Conservation (phyloP, 2,797 vertebrate species). For the Sebastiscus albofasciatus region DNA sequence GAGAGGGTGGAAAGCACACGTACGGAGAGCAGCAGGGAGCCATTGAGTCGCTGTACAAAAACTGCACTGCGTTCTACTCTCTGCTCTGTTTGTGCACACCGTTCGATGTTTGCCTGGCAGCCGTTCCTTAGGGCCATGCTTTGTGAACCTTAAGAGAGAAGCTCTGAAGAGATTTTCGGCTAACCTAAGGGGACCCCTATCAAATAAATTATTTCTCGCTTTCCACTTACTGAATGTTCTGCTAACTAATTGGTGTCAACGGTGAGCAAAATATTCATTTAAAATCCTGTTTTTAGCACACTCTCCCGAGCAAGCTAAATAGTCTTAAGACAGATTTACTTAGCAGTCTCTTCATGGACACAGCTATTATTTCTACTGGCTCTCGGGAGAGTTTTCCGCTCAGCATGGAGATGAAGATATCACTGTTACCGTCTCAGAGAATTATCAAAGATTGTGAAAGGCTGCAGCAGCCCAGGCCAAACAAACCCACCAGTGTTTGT, state of each 20-base stretch:
- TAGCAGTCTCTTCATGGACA: conserved; percentile 1
- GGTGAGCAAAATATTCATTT: conserved; percentile 42
- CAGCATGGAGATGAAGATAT: conserved; percentile 28
- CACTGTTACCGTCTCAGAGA: conserved; percentile 1
- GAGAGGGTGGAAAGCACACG: conserved; percentile 16
- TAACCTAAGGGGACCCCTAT: conserved; percentile 20
- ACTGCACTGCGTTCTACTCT: background rate
- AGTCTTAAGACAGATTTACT: conserved; percentile 13
- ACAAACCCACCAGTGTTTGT: conserved; percentile 10
- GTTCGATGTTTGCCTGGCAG: conserved; percentile 18
- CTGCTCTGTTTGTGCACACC: background rate
- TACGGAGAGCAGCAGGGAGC: conserved; percentile 19
- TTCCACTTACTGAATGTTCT: conserved; percentile 41
- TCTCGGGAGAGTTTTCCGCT: background rate
- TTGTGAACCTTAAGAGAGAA: conserved; percentile 5
- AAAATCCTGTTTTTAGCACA: conserved; percentile 33
- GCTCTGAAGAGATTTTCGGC: conserved; percentile 17
- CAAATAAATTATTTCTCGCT: conserved; percentile 58
- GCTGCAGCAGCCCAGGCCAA: background rate
- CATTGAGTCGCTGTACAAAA: background rate
- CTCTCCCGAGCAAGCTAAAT: conserved; percentile 9
- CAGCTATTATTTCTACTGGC: background rate
- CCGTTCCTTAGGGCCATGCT: conserved; percentile 5
- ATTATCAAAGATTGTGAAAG: background rate
- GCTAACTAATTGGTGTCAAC: conserved; percentile 57